phyloP scores from a whole-genome alignment of 2,888 invertebrate species.

The Lobophora halterata region DNA sequence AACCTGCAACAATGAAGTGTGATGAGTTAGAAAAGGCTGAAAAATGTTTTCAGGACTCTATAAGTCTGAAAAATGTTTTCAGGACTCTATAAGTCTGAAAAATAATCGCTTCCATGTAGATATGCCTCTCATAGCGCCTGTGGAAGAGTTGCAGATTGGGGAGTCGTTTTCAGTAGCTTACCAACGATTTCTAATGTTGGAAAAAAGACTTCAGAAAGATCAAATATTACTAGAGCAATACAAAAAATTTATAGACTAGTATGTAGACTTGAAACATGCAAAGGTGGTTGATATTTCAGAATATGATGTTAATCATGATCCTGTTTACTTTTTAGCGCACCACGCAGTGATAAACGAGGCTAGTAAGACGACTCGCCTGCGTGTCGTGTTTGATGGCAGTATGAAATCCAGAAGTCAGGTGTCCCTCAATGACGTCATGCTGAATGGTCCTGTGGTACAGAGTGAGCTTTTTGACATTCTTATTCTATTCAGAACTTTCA shows the following conservation, averaged over 20 bases:
- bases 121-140: too few species aligned
- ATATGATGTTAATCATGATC: conserved; percentile 3
- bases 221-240: conserved; percentile 5
- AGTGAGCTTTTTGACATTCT: neutral
- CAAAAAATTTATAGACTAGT: neutral
- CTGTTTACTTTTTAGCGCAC: conserved; percentile 3
- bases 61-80: too few species aligned
- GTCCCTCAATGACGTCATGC: conserved; percentile 1
- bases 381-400: conserved; percentile 1
- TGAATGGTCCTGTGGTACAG: neutral
- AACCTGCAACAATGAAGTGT: conserved; percentile 1
- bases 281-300: neutral
- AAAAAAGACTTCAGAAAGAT: conserved; percentile 10
- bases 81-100: too few species aligned
- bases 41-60: too few species aligned
- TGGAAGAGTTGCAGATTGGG: conserved; percentile 17
- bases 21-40: too few species aligned
- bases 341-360: conserved; percentile 3
- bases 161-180: conserved; percentile 23
- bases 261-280: neutral
- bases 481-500: neutral
- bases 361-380: neutral
- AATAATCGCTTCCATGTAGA: too few species aligned
- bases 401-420: neutral
- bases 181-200: conserved; percentile 19